Evolutionary conservation across 2,888 invertebrate species (phyloP).

Genomic region (Parasteatoda lunata): DNA sequence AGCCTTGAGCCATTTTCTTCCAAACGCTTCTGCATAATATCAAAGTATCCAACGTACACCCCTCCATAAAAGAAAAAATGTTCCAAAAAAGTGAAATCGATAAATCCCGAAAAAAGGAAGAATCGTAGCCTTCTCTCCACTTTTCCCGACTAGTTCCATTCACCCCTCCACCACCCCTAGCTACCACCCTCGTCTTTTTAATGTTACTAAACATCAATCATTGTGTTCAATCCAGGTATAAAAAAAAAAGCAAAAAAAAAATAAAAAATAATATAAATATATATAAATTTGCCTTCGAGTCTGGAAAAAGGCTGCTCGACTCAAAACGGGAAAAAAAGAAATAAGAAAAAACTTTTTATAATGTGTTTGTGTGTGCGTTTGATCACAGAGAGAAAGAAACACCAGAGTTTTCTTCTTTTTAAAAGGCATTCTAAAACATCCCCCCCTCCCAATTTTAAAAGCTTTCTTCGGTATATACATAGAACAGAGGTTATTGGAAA

Average conservation of each 20-base stretch:
- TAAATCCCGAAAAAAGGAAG: constrained; percentile 56
- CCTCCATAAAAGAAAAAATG: constrained; percentile 35
- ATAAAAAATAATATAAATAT: constrained; percentile 25
- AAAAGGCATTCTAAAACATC: background rate
- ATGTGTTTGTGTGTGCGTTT: constrained; percentile 40
- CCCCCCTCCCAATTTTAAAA: constrained; percentile 40
- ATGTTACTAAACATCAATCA: constrained; percentile 68
- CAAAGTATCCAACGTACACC: constrained; percentile 65
- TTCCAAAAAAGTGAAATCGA: constrained; percentile 38
- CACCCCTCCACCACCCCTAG: constrained; percentile 6
- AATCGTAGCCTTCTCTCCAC: constrained; percentile 23
- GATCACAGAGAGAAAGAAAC: constrained; percentile 22
- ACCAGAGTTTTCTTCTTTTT: constrained; percentile 19
- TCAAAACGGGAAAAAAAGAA: constrained; percentile 1
- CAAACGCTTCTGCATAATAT: constrained; percentile 67
- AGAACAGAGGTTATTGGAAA: constrained; percentile 24
- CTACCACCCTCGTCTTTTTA: constrained; percentile 54
- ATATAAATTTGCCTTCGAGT: constrained; percentile 64
- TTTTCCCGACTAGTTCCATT: background rate
- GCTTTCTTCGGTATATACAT: constrained; percentile 44
- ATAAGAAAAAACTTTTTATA: constrained; percentile 55
- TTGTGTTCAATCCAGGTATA: constrained; percentile 67
- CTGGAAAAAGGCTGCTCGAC: constrained; percentile 30
- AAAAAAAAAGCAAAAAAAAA: constrained; percentile 24
- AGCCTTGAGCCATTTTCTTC: constrained; percentile 65